Percentiles rank a stretch among this genome's conserved stretches.
Evolutionary conservation across 2,888 invertebrate species (phyloP).

Genomic region (Chrysolina haemoptera): DNA sequence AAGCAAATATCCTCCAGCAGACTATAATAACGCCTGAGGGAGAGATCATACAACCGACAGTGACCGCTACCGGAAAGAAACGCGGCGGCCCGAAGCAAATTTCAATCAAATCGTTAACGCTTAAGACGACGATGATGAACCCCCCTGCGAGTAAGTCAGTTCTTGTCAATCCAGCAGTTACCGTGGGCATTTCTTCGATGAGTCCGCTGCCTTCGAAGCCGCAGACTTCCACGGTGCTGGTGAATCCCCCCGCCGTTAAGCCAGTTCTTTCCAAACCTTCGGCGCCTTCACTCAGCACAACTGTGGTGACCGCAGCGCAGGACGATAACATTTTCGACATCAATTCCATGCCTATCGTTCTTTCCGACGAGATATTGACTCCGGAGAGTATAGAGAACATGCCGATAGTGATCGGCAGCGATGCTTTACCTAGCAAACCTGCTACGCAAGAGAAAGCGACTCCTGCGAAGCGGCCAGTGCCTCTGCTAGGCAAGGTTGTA

Average conservation of each 20-base stretch:
- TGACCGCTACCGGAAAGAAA: slow-evolving; percentile 58
- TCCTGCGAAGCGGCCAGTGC: slow-evolving; percentile 32
- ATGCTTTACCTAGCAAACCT: slow-evolving; percentile 22
- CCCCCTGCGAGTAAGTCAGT: not conserved
- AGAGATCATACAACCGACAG: slow-evolving; percentile 62
- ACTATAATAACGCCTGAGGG: slow-evolving; percentile 68
- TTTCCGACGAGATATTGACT: slow-evolving; percentile 80
- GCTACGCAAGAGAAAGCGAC: slow-evolving; percentile 20
- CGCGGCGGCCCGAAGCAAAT: slow-evolving; percentile 43
- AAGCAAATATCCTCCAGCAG: slow-evolving; percentile 67
- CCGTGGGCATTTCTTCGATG: not conserved
- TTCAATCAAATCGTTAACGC: not conserved
- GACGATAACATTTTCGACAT: slow-evolving; percentile 77
- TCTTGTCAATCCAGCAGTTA: not conserved
- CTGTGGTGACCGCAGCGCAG: slow-evolving; percentile 32
- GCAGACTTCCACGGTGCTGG: not conserved
- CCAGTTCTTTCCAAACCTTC: not conserved
- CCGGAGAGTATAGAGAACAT: slow-evolving; percentile 80
- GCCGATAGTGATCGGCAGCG: slow-evolving; percentile 66
- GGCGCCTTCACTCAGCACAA: slow-evolving; percentile 28
- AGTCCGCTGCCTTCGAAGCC: not conserved
- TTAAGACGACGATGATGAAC: not conserved
- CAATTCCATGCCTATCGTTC: slow-evolving; percentile 83
- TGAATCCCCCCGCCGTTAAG: not conserved
- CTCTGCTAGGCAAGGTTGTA: slow-evolving; percentile 34